Evolutionary conservation across 1,140 invertebrate genomes (phyloP).

Genomic region (Mya arenaria): DNA sequence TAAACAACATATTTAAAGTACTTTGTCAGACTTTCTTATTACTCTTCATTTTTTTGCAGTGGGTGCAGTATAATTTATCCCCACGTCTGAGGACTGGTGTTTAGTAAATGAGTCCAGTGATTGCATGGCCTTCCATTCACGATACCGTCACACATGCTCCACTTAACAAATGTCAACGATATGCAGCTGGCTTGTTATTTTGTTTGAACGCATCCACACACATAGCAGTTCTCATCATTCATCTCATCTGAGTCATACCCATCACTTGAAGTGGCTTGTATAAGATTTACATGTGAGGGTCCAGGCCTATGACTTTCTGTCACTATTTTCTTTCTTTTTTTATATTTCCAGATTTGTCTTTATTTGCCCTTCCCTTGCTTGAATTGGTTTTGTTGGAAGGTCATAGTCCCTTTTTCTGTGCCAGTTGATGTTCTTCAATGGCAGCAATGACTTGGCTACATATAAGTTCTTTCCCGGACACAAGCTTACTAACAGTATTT

Average conservation of each 20-base stretch:
- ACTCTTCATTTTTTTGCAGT: too few species aligned
- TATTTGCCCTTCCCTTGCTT: neutral
- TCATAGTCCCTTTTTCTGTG: neutral
- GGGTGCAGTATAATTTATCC: too few species aligned
- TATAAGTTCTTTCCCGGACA: neutral
- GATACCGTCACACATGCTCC: conserved; percentile 12
- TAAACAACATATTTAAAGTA: too few species aligned
- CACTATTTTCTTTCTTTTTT: too few species aligned
- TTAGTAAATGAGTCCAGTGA: neutral
- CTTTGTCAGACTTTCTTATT: too few species aligned
- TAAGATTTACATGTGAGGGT: neutral
- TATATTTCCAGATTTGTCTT: too few species aligned
- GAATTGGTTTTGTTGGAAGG: neutral
- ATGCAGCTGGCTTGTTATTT: neutral
- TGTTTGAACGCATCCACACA: neutral
- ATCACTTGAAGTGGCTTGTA: neutral
- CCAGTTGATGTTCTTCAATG: neutral
- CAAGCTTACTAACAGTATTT: neutral
- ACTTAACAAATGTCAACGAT: conserved; percentile 1
- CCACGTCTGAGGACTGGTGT: too few species aligned
- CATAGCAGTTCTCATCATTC: neutral
- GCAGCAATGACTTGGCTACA: neutral
- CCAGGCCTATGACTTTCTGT: neutral
- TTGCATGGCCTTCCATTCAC: neutral
- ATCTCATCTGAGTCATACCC: too few species aligned